Evolutionary conservation across 2,113 vertebrate genomes (phyloP), one percentile per base, ranked within the genome.

Genomic region (Neomonachus schauinslandi): DNA sequence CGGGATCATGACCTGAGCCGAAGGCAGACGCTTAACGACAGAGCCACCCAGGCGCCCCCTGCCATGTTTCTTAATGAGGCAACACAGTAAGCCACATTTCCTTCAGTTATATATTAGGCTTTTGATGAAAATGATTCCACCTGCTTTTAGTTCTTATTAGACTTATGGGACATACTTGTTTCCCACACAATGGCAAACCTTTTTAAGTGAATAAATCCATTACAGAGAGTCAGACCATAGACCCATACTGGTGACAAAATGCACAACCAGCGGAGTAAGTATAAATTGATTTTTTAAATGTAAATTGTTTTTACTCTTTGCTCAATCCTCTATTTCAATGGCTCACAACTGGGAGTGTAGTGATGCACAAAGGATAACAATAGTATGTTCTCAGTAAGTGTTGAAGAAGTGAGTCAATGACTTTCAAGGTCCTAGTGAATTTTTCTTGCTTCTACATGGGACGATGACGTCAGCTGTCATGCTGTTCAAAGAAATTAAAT

Each of bases 111-210:
- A 33, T 39, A 82, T 79, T 67, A 81, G 49, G 31, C 84, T 86
- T 97, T 91, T 67, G 82, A 80, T 94, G 59, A 91, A 96, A 93
- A 81, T 42, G 83, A 76, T 39, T 84, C 88, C 80, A 4, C 26
- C 31, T 61, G 63, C n/a, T 19, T 96, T 82, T 81, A 81, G 94
- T 84, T 95, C 61, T 72, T 82, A 46, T 81, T 79, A 92, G 57
- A 87, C 49, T 96, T 91, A 89, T 16, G 18, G 92, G 69, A 28
- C 77, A 31, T n/a, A 57, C 33, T 63, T 86, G 69, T 42, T 97
- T 91, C 72, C 14, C 31, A 51, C 4, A 59, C 13, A 76, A 42
- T 87, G 76, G 57, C 26, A 96, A 53, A 95, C 92, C n/a, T 59
- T 95, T 91, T 83, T 42, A 63, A 94, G 69, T 81, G 36, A 84